Percentiles rank a stretch among this genome's conserved stretches.
Evolutionary conservation across 2,888 invertebrate genomes (phyloP).

Genomic region (Cetonia aurata): DNA sequence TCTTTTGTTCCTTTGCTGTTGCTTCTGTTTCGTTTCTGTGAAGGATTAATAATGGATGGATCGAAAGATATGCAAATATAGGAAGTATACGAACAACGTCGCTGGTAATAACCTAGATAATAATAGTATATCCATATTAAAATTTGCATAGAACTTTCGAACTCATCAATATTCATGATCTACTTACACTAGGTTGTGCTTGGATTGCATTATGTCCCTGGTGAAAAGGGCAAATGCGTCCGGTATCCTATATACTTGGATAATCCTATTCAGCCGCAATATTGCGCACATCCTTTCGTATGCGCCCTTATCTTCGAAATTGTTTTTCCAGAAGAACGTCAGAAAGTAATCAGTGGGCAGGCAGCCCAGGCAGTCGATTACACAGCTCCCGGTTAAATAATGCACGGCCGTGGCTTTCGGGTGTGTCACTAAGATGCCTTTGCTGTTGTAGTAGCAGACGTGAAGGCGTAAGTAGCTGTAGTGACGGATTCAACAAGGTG

Average conservation of each 20-base stretch:
- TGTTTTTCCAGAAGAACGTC: slow-evolving; percentile 44
- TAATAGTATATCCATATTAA: too few relatives aligned
- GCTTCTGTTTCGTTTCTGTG: too few relatives aligned
- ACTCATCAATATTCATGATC: slow-evolving; percentile 18
- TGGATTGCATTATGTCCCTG: slow-evolving; percentile 48
- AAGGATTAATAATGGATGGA: too few relatives aligned
- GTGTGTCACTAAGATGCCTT: slow-evolving; percentile 52
- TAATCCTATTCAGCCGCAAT: slow-evolving; percentile 47
- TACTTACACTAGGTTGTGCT: slow-evolving; percentile 47
- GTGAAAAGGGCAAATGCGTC: slow-evolving; percentile 51
- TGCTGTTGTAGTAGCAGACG: slow-evolving; percentile 53
- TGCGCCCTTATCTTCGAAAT: slow-evolving; percentile 22
- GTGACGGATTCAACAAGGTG: slow-evolving; percentile 4
- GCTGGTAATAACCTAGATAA: too few relatives aligned
- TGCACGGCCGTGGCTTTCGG: slow-evolving; percentile 51
- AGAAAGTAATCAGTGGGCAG: slow-evolving; percentile 47
- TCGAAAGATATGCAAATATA: too few relatives aligned
- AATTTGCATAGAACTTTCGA: not conserved
- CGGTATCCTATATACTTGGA: slow-evolving; percentile 53
- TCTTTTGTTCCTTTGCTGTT: too few relatives aligned
- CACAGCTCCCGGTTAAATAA: slow-evolving; percentile 51
- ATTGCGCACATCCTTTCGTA: slow-evolving; percentile 37
- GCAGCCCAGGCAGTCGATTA: slow-evolving; percentile 49
- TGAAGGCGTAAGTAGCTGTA: slow-evolving; percentile 53
- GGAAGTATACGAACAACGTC: too few relatives aligned